A percentile compares a stretch with the other conserved stretches of the same genome.
Evolutionary conservation across 2,888 invertebrate species (phyloP).

Genomic region (Trichacis sp.): DNA sequence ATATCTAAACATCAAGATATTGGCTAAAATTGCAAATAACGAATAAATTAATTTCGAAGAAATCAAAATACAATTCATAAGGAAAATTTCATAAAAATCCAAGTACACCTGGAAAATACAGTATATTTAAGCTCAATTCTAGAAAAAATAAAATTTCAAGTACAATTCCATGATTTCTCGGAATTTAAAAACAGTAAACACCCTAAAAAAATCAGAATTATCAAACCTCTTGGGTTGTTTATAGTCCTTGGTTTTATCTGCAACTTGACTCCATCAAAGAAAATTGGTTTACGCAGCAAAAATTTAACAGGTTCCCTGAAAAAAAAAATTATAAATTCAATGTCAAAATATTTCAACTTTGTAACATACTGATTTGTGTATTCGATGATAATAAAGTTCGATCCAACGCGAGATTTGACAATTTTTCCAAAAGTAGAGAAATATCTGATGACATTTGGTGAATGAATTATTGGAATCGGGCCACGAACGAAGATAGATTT

Average conservation of each 20-base stretch:
- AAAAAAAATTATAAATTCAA: conserved; percentile 6
- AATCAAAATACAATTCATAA: too few relatives aligned
- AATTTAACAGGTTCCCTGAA: conserved; percentile 50
- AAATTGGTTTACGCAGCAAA: conserved; percentile 51
- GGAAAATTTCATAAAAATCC: too few relatives aligned
- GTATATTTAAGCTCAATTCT: too few relatives aligned
- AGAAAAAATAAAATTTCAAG: too few relatives aligned
- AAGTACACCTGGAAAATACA: too few relatives aligned
- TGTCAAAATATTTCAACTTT: neutral
- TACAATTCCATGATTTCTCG: too few relatives aligned
- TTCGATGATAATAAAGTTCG: conserved; percentile 19
- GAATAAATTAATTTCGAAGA: too few relatives aligned
- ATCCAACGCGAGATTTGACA: conserved; percentile 32
- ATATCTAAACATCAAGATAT: too few relatives aligned
- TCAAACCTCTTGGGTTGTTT: conserved; percentile 23
- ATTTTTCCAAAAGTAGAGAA: conserved; percentile 54
- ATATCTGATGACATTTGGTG: conserved; percentile 29
- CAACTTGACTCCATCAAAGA: conserved; percentile 43
- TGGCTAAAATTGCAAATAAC: too few relatives aligned
- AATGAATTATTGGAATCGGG: conserved; percentile 22
- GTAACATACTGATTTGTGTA: conserved; percentile 11
- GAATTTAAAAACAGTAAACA: too few relatives aligned
- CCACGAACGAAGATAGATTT: conserved; percentile 52
- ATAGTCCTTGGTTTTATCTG: conserved; percentile 46
- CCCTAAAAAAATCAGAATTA: neutral